Conservation (phyloP, 2,797 vertebrate genomes). For the Mallotus villosus region DNA sequence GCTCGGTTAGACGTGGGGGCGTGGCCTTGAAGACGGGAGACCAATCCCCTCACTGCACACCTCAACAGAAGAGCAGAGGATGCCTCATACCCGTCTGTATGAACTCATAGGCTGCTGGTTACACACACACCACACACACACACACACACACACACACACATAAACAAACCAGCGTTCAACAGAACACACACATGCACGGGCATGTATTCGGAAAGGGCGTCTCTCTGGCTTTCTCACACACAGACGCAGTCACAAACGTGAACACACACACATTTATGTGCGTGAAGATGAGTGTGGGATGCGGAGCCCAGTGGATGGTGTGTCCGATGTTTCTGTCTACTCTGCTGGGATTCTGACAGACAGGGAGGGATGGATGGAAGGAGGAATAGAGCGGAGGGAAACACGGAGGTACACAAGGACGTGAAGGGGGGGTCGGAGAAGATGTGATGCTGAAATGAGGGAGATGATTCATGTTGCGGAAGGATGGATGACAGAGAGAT, state of each 20-base stretch:
- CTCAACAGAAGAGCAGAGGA: background rate
- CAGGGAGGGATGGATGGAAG: background rate
- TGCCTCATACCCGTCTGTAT: background rate
- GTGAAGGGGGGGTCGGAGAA: slow-evolving; percentile 5
- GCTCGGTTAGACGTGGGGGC: no score
- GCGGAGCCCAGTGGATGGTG: slow-evolving; percentile 37
- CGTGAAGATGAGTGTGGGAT: slow-evolving; percentile 33
- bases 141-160: background rate
- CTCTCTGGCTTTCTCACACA: slow-evolving; percentile 9
- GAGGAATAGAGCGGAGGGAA: background rate
- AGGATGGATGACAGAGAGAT: slow-evolving; percentile 48
- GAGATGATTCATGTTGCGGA: slow-evolving; percentile 49
- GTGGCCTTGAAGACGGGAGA: no score
- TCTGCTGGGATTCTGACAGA: slow-evolving; percentile 12
- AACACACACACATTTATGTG: slow-evolving; percentile 1
- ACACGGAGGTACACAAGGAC: slow-evolving; percentile 7
- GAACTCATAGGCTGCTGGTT: slow-evolving; percentile 1
- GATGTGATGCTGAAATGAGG: slow-evolving; percentile 10
- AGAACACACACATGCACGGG: slow-evolving; percentile 5
- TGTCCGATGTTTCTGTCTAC: slow-evolving; percentile 40
- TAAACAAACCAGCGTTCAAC: background rate
- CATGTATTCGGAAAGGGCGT: slow-evolving; percentile 12
- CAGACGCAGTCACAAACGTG: background rate
- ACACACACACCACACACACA: background rate
- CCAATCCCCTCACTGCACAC: background rate